A percentile compares a stretch with the other conserved stretches of the same genome.
phyloP scores from a whole-genome alignment of 2,113 vertebrate species.

The Entelurus aequoreus region DNA sequence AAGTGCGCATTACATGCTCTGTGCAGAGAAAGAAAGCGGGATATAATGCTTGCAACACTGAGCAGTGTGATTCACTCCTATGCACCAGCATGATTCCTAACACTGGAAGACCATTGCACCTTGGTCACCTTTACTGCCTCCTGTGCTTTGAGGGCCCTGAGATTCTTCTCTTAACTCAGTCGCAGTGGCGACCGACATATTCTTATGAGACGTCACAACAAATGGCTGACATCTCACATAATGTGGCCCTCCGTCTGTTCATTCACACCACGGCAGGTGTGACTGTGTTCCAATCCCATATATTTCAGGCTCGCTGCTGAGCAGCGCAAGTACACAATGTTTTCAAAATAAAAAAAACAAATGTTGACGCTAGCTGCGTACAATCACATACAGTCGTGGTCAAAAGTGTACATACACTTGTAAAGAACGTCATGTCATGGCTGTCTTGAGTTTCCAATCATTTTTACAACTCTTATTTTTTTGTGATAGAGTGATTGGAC shows the following conservation, averaged over 20 bases:
- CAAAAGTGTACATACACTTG: no score
- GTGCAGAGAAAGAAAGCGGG: no score
- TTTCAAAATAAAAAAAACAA: neutral
- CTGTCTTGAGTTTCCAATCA: no score
- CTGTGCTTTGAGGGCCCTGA: neutral
- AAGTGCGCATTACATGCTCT: no score
- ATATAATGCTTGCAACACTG: no score
- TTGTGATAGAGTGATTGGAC: no score
- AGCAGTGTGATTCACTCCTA: slow-evolving; percentile 77
- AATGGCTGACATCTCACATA: slow-evolving; percentile 49
- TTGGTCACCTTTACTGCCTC: slow-evolving; percentile 65
- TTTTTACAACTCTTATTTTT: no score
- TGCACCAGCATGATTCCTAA: slow-evolving; percentile 62
- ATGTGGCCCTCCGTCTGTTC: slow-evolving; percentile 54
- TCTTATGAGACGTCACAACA: slow-evolving; percentile 43
- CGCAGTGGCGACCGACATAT: slow-evolving; percentile 31
- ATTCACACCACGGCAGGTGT: slow-evolving; percentile 53
- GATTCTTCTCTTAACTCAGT: neutral
- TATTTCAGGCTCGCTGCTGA: slow-evolving; percentile 30
- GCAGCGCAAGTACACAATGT: neutral
- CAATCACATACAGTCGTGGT: slow-evolving; percentile 5
- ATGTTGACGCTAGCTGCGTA: neutral
- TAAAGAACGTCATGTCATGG: no score
- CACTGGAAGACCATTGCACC: slow-evolving; percentile 69
- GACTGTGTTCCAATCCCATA: slow-evolving; percentile 27